Base-by-base conservation (phyloP, 1,140 invertebrate species). In the Drosophila auraria region DNA sequence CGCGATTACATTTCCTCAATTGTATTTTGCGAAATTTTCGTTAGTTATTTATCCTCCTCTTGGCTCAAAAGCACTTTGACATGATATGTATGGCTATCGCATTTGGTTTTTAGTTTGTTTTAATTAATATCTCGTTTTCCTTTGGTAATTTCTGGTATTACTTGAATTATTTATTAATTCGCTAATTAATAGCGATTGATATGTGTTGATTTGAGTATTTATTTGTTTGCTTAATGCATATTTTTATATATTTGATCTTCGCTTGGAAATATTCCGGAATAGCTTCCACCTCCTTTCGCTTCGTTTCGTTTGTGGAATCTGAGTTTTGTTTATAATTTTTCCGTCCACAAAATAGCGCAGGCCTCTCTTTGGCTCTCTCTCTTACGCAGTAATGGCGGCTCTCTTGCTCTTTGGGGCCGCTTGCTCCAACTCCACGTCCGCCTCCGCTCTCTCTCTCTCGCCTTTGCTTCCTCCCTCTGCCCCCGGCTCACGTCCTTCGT, bases 241-340 rank as follows among this genome's bases (percentile, higher is more conserved):
- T 58, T 58, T 30, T 11, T 20, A 9, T 25, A 20, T 59, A 33
- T 40, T 23, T n/a, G 7, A 5, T 17, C 33, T 25, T 44, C 33
- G 20, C 23, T 40, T 38, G 25, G 11, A 0, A 33, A 15, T 9
- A 17, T 36, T 61, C 17, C 17, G 38, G 8, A 33, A 38, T 47
- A 33, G 15, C 11, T 33, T 58, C 56, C 11, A 49, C 47, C 6
- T 38, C 14, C 20, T 12, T 63, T 14, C 5, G 36, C 9, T 36
- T 36, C 5, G 36, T 12, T 36, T 36, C 15, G 12, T 17, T 27
- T 60, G 54, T 27, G 45, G 70, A 51, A 5, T 30, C n/a, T 15
- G 30, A 65, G 47, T 58, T 73, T 80, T 80, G 78, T 80, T 80
- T 80, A 80, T 80, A 51, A 65, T 45, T 61, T 80, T 80, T 47